Percentiles rank a stretch among this genome's conserved stretches.
Evolutionary conservation across 53 echinoderm and acorn worm genomes (phyloP).

Genomic region (Crossaster papposus): DNA sequence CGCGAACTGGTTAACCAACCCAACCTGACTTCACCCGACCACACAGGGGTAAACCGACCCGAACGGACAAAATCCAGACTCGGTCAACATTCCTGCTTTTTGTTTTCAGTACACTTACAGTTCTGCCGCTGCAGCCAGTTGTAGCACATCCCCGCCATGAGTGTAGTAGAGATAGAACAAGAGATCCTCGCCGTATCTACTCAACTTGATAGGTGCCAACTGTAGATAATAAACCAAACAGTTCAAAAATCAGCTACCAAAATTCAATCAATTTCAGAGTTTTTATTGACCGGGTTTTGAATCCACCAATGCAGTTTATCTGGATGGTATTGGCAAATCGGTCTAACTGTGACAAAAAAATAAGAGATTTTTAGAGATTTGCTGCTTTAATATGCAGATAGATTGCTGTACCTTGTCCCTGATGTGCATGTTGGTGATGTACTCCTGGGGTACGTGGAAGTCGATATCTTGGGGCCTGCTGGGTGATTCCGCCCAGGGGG

Average conservation of each 20-base stretch:
- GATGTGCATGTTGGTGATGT: conserved; percentile 93
- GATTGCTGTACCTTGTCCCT: conserved; percentile 82
- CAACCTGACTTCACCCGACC: too few species aligned
- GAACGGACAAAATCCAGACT: neutral
- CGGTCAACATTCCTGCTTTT: neutral
- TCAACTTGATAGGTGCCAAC: conserved; percentile 96
- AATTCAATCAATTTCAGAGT: too few species aligned
- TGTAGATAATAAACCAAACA: conserved; percentile 19
- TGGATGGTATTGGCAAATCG: too few species aligned
- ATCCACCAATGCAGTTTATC: too few species aligned
- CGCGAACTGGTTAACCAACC: too few species aligned
- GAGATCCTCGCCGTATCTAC: conserved; percentile 95
- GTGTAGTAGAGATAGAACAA: conserved; percentile 97
- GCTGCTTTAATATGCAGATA: too few species aligned
- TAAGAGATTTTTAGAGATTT: too few species aligned
- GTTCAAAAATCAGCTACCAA: neutral
- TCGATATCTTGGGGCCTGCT: conserved; percentile 96
- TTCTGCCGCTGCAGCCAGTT: conserved; percentile 96
- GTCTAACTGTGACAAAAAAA: too few species aligned
- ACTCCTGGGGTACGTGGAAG: conserved; percentile 93
- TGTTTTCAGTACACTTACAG: conserved; percentile 71
- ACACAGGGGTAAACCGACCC: too few species aligned
- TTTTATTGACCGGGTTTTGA: too few species aligned
- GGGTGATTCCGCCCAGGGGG: conserved; percentile 95
- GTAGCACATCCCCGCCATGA: conserved; percentile 96